Evolutionary conservation across 2,113 vertebrate species (phyloP).

Genomic region (Hippocampus abdominalis): DNA sequence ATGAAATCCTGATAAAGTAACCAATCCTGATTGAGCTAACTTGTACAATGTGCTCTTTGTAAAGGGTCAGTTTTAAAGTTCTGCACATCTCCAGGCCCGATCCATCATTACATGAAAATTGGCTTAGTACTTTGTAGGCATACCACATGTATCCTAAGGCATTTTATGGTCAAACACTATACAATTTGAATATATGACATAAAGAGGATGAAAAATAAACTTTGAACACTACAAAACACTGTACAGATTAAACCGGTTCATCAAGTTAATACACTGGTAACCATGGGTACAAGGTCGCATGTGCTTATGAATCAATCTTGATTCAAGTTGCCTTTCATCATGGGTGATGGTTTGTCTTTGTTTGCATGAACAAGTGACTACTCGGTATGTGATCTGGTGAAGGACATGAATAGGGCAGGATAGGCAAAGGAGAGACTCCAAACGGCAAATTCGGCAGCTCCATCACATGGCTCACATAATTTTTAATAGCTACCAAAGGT

Average conservation of each 20-base stretch:
- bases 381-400: background rate
- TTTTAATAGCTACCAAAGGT: slow-evolving; percentile 22
- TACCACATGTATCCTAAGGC: slow-evolving; percentile 49
- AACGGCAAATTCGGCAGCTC: slow-evolving; percentile 5
- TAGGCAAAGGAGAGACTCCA: background rate
- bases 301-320: slow-evolving; percentile 13
- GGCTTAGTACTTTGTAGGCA: slow-evolving; percentile 31
- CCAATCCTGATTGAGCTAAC: background rate
- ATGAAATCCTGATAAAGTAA: slow-evolving; percentile 28
- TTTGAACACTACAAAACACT: slow-evolving; percentile 30
- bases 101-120: slow-evolving; percentile 42
- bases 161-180: slow-evolving; percentile 48
- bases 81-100: slow-evolving; percentile 20
- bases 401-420: background rate
- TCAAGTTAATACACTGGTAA: slow-evolving; percentile 25
- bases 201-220: slow-evolving; percentile 44
- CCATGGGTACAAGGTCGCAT: slow-evolving; percentile 7
- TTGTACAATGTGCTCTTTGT: slow-evolving; percentile 25
- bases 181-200: slow-evolving; percentile 33
- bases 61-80: slow-evolving; percentile 11
- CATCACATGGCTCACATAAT: slow-evolving; percentile 18
- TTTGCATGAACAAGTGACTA: background rate
- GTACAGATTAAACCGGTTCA: slow-evolving; percentile 22
- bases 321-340: slow-evolving; percentile 7
- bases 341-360: background rate